Conservation (phyloP, 1,140 invertebrate species). For the Hyposmocoma kahamanoa region DNA sequence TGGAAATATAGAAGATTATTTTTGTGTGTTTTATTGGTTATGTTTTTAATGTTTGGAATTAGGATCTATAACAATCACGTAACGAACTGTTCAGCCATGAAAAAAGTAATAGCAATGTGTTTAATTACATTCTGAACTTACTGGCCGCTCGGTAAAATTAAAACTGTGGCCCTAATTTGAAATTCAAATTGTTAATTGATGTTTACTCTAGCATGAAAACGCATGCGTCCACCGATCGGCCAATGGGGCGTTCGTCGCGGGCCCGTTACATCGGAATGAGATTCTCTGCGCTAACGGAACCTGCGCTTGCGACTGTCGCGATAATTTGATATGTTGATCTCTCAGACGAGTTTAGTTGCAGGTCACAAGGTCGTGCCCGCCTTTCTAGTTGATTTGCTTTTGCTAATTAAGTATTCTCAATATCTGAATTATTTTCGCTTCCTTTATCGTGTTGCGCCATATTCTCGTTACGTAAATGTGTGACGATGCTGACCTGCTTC, state of each 20-base stretch:
- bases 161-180: too few relatives aligned
- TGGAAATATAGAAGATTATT: too few relatives aligned
- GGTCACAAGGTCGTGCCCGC: conserved; percentile 20
- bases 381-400: not conserved
- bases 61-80: too few relatives aligned
- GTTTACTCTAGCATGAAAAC: not conserved
- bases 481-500: too few relatives aligned
- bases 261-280: conserved; percentile 28
- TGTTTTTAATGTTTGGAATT: too few relatives aligned
- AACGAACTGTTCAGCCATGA: too few relatives aligned
- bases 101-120: too few relatives aligned
- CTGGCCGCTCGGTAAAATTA: too few relatives aligned
- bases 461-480: too few relatives aligned
- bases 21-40: too few relatives aligned
- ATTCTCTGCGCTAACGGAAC: conserved; percentile 28
- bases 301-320: conserved; percentile 2
- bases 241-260: not conserved
- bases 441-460: too few relatives aligned
- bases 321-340: conserved; percentile 12
- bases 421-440: not conserved
- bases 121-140: too few relatives aligned
- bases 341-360: conserved; percentile 5
- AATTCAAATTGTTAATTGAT: not conserved
- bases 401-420: not conserved
- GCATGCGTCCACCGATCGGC: not conserved